Conservation (phyloP, 2,888 invertebrate genomes). For the Chaitophorus viminalis region DNA sequence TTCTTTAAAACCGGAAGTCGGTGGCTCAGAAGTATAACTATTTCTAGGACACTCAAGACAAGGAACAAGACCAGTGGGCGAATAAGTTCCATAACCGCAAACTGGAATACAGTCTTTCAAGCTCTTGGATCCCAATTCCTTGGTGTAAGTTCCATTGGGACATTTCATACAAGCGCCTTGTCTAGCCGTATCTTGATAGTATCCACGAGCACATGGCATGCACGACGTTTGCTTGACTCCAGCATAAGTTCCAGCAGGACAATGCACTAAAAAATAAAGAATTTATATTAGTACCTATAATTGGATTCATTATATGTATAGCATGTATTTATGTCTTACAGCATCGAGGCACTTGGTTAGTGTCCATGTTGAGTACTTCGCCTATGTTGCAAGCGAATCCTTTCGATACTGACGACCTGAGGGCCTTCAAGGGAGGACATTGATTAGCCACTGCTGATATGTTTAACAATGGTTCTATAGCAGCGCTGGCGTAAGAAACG, state of each 20-base stretch:
- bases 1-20: slow-evolving; percentile 89
- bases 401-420: slow-evolving; percentile 83
- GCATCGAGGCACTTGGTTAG: slow-evolving; percentile 90
- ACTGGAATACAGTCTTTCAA: slow-evolving; percentile 89
- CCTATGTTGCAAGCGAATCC: slow-evolving; percentile 95
- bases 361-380: slow-evolving; percentile 88
- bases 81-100: slow-evolving; percentile 95
- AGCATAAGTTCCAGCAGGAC: slow-evolving; percentile 95
- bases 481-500: slow-evolving; percentile 89
- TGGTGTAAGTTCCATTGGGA: slow-evolving; percentile 91
- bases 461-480: slow-evolving; percentile 88
- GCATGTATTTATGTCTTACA: slow-evolving; percentile 72
- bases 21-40: slow-evolving; percentile 88
- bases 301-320: neutral
- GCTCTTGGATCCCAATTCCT: slow-evolving; percentile 83
- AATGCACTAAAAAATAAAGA: slow-evolving; percentile 78
- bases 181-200: slow-evolving; percentile 90
- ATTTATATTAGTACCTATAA: neutral
- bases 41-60: slow-evolving; percentile 94
- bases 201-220: slow-evolving; percentile 90
- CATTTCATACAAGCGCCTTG: slow-evolving; percentile 91
- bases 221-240: slow-evolving; percentile 90
- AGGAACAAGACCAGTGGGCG: slow-evolving; percentile 91
- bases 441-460: slow-evolving; percentile 90
- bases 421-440: slow-evolving; percentile 89